phyloP scores from a whole-genome alignment of 2,888 invertebrate species.

The Hirtodrosophila confusa region DNA sequence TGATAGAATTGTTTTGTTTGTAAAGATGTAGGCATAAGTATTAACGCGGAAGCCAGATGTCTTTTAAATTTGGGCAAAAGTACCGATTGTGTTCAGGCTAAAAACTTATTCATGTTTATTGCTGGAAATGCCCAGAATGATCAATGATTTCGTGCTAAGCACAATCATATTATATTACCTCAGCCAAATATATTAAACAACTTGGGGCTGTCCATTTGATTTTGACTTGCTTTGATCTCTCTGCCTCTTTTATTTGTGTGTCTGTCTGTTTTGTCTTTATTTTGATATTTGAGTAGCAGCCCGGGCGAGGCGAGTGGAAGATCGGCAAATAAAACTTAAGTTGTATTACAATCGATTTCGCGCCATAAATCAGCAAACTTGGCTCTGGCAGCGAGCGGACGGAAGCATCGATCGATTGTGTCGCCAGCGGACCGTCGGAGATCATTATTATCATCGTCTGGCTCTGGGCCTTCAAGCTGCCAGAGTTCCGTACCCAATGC shows the following conservation, averaged over 20 bases:
- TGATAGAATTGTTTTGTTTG: constrained; percentile 14
- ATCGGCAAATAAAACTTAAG: constrained; percentile 24
- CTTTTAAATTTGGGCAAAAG: constrained; percentile 22
- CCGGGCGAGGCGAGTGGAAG: background rate
- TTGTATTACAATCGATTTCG: constrained; percentile 41
- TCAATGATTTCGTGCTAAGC: constrained; percentile 45
- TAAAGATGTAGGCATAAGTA: background rate
- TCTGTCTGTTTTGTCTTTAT: constrained; percentile 7
- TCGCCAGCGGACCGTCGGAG: constrained; percentile 38
- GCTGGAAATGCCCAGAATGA: constrained; percentile 58
- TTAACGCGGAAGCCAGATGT: constrained; percentile 38
- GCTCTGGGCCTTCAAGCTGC: constrained; percentile 11
- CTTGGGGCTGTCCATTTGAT: constrained; percentile 20
- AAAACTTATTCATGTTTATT: constrained; percentile 34
- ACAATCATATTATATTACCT: constrained; percentile 63
- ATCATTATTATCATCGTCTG: constrained; percentile 36
- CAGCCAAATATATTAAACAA: constrained; percentile 3
- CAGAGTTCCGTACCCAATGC: no score
- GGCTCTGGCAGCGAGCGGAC: constrained; percentile 8
- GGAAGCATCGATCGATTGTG: constrained; percentile 63
- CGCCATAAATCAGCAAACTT: constrained; percentile 61
- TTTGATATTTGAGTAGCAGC: constrained; percentile 22
- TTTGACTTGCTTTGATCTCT: constrained; percentile 64
- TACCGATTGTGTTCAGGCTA: constrained; percentile 1
- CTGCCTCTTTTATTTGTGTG: constrained; percentile 2